A percentile compares a stretch with the other conserved stretches of the same genome.
These are phyloP conservation scores for Panthera uncia DNA, from an alignment of 2,113 vertebrate species.

Conservation along the genomic window DNA sequence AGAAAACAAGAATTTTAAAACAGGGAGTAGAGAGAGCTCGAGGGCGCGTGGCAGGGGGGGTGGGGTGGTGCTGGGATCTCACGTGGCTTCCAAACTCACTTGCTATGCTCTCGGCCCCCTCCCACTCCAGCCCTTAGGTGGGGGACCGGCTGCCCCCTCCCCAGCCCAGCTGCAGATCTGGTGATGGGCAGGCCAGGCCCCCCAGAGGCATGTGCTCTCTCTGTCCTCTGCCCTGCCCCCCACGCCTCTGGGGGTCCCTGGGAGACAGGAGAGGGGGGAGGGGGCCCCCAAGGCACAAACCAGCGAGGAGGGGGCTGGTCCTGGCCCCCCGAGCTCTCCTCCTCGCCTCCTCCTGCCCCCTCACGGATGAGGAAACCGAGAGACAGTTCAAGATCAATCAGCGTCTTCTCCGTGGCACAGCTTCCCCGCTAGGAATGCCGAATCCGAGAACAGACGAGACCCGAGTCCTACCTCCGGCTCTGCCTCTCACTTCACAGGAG, in stretches of 20 bases:
- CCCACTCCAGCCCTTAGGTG: background rate
- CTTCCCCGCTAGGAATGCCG: background rate
- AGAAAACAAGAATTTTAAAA: slow-evolving; percentile 73
- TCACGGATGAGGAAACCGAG: background rate
- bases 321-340: background rate
- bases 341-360: background rate
- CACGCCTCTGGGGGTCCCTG: background rate
- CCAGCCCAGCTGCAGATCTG: background rate
- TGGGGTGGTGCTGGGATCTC: slow-evolving; percentile 16
- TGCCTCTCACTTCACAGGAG: background rate
- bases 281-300: background rate
- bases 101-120: slow-evolving; percentile 41
- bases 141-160: background rate
- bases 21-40: slow-evolving; percentile 50
- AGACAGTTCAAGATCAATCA: background rate
- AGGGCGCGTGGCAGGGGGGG: slow-evolving; percentile 68
- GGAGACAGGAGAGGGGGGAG: background rate
- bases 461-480: background rate
- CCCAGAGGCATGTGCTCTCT: background rate
- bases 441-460: background rate
- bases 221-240: background rate
- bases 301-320: background rate
- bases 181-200: background rate
- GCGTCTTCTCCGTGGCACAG: background rate
- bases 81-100: slow-evolving; percentile 59